phyloP scores from a whole-genome alignment of 2,888 invertebrate genomes.

The Eremobia ochroleuca region DNA sequence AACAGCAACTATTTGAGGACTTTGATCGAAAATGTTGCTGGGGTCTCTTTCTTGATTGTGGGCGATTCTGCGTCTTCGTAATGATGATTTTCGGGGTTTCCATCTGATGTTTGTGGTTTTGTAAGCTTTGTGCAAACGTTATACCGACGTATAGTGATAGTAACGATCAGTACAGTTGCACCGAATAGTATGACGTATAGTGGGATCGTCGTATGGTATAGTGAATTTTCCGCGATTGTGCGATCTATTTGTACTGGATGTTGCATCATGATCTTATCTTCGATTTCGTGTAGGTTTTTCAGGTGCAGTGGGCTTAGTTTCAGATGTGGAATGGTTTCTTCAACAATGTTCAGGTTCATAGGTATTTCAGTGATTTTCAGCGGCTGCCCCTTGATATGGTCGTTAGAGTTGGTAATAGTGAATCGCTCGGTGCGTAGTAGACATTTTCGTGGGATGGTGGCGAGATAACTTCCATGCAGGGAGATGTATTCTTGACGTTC shows the following conservation, averaged over 20 bases:
- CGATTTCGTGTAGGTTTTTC: constrained; percentile 5
- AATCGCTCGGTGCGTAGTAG: constrained; percentile 1
- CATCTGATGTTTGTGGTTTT: no score
- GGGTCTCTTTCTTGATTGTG: no score
- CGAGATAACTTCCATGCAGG: constrained; percentile 6
- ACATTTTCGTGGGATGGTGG: constrained; percentile 10
- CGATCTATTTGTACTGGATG: constrained; percentile 3
- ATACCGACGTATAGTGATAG: no score
- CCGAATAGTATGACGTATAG: neutral
- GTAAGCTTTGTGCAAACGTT: no score
- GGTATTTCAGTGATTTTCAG: constrained; percentile 13
- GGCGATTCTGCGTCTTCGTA: no score
- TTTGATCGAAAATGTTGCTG: no score
- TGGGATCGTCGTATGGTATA: constrained; percentile 6
- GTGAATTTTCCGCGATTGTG: neutral
- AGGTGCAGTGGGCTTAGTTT: constrained; percentile 9
- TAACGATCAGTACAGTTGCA: no score
- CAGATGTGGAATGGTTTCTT: neutral
- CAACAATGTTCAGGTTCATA: constrained; percentile 1
- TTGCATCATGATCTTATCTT: constrained; percentile 14
- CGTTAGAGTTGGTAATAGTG: neutral
- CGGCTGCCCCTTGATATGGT: constrained; percentile 8
- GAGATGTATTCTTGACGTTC: constrained; percentile 13
- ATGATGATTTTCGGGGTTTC: no score
- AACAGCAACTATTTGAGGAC: no score